A percentile compares a stretch with the other conserved stretches of the same genome.
Evolutionary conservation across 2,888 invertebrate species (phyloP).

Genomic region (Idaea straminata): DNA sequence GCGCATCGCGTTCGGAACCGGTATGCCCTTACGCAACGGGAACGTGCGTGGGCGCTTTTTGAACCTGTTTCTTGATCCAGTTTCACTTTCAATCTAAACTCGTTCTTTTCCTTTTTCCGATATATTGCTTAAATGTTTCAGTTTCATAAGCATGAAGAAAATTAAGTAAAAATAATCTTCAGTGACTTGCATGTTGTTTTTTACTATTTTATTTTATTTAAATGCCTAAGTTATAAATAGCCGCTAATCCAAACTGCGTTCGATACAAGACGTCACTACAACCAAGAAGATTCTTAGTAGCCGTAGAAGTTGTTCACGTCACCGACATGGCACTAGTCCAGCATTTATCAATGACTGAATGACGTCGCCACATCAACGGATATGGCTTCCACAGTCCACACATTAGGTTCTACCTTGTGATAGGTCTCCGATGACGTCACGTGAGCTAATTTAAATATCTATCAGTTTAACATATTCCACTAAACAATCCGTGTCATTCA

Average conservation of each 20-base stretch:
- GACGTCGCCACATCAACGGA: neutral
- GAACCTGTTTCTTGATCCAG: constrained; percentile 16
- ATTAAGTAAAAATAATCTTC: too few relatives aligned
- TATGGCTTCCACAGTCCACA: neutral
- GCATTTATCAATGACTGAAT: neutral
- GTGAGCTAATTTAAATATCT: constrained; percentile 12
- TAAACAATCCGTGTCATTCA: constrained; percentile 13
- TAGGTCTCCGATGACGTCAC: constrained; percentile 6
- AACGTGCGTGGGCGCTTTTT: constrained; percentile 52
- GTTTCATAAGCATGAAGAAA: neutral
- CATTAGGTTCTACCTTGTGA: neutral
- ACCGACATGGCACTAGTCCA: neutral
- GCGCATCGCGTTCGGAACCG: constrained; percentile 21
- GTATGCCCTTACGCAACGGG: constrained; percentile 53
- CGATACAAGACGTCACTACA: neutral
- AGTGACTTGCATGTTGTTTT: too few relatives aligned
- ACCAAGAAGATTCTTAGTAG: neutral
- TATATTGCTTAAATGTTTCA: neutral
- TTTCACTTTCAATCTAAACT: constrained; percentile 18
- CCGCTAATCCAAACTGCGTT: neutral
- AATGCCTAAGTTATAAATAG: too few relatives aligned
- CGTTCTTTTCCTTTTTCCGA: neutral
- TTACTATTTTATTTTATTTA: too few relatives aligned
- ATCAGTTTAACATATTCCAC: constrained; percentile 11
- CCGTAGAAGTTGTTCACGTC: neutral